Evolutionary conservation across 92 coral and sea anemone species (phyloP).

Genomic region (Umimayanthus chanpuru): DNA sequence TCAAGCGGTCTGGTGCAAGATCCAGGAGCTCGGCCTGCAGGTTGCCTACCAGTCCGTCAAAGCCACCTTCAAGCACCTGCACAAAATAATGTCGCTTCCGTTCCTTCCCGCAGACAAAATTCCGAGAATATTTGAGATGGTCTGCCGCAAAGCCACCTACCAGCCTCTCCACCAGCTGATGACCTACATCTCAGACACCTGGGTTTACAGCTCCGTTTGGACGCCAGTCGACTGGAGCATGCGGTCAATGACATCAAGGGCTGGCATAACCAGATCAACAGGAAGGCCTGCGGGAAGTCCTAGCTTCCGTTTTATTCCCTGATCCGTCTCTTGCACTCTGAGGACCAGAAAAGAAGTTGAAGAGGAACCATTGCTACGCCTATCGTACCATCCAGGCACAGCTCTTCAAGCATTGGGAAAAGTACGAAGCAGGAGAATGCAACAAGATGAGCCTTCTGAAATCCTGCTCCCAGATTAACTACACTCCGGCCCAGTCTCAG

Average conservation of each 20-base stretch:
- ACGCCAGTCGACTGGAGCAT: constrained; percentile 11
- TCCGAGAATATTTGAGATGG: background rate
- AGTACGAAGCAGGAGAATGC: background rate
- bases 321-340: no score
- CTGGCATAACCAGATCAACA: no score
- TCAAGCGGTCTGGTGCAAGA: constrained; percentile 8
- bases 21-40: constrained; percentile 11
- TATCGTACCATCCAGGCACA: constrained; percentile 10
- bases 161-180: background rate
- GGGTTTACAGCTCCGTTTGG: constrained; percentile 22
- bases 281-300: no score
- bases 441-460: background rate
- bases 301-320: no score
- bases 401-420: background rate
- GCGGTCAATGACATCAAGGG: no score
- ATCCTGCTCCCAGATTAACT: background rate
- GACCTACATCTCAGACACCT: background rate
- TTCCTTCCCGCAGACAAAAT: constrained; percentile 8
- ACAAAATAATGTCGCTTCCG: background rate
- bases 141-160: background rate
- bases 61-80: constrained; percentile 5
- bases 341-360: background rate
- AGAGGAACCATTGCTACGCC: background rate
- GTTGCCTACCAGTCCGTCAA: background rate
- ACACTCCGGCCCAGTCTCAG: no score